phyloP scores from a whole-genome alignment of 2,888 invertebrate species.

The Caenorhabditis wallacei region DNA sequence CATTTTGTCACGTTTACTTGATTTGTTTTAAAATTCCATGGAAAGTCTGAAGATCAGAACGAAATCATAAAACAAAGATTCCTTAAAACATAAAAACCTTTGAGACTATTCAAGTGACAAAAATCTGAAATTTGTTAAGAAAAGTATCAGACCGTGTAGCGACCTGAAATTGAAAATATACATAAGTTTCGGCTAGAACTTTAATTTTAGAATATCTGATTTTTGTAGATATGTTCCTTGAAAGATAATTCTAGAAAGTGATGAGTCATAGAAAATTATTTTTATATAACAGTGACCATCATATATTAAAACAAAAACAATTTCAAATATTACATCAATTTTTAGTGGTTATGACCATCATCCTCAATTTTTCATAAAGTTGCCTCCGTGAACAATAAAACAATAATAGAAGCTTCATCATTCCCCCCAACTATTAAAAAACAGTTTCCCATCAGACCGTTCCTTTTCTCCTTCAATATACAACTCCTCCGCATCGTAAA shows the following conservation, averaged over 20 bases:
- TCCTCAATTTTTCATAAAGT: constrained; percentile 11
- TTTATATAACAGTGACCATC: not conserved
- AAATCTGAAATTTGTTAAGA: too few species aligned
- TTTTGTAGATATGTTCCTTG: too few species aligned
- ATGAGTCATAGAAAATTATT: not conserved
- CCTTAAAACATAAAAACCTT: too few species aligned
- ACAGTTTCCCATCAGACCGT: constrained; percentile 19
- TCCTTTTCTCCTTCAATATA: constrained; percentile 9
- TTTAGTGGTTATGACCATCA: constrained; percentile 23
- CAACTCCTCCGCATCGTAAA: constrained; percentile 41
- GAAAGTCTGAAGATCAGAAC: not conserved
- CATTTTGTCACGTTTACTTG: too few species aligned
- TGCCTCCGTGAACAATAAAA: constrained; percentile 24
- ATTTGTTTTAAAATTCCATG: not conserved
- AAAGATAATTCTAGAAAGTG: too few species aligned
- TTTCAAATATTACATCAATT: not conserved
- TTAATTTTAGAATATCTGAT: too few species aligned
- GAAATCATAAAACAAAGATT: not conserved
- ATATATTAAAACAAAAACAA: not conserved
- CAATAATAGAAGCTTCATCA: constrained; percentile 38
- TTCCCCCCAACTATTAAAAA: constrained; percentile 46
- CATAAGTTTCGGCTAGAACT: too few species aligned
- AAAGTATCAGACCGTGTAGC: too few species aligned
- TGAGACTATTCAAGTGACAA: too few species aligned
- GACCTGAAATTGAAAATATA: too few species aligned